Evolutionary conservation across 2,797 vertebrate species (phyloP), one percentile per base, ranked within the genome.

Genomic region (Sebastes iracundus): DNA sequence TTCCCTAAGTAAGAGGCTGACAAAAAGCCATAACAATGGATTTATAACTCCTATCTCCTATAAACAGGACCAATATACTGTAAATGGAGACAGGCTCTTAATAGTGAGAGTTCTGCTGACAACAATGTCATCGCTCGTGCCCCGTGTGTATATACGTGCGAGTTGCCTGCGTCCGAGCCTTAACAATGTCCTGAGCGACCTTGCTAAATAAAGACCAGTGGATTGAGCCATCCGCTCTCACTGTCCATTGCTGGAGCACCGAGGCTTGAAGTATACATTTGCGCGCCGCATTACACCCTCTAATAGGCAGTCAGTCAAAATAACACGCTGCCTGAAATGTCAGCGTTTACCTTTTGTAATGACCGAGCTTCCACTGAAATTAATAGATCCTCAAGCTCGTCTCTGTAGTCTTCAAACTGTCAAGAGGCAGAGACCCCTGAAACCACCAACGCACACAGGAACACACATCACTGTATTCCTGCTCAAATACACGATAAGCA

Each of bases 221-320:
- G 92, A 93, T 90, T 90, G 86, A 92, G 86, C 86, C 81, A 68
- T 86, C 72, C 38, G 67, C 86, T 84, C 88, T 76, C 86, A 74
- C 83, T 80, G 90, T 88, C 88, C 92, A 91, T 93, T 91, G 90
- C 79, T 18, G 80, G 58, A 66, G 87, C 94, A 71, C 86, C 79
- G 89, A 89, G 85, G 90, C 94, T 92, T 94, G 92, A 94, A 91
- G 93, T 94, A 92, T 94, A 94, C 93, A 91, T 94, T 94, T 94
- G 91, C 80, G 90, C 89, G 90, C 77, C 25, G 84, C 93, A 93
- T 95, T 95, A 93, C 91, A 90, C 90, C 86, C 77, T 85, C 79
- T 94, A 94, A 95, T 93, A 90, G 92, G 92, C 89, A 93, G 92
- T 93, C 93, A 90, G 92, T 94, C 93, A 92, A 93, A 94, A 94